Evolutionary conservation across 2,888 invertebrate genomes (phyloP).

Genomic region (Eutolmus rufibarbis): DNA sequence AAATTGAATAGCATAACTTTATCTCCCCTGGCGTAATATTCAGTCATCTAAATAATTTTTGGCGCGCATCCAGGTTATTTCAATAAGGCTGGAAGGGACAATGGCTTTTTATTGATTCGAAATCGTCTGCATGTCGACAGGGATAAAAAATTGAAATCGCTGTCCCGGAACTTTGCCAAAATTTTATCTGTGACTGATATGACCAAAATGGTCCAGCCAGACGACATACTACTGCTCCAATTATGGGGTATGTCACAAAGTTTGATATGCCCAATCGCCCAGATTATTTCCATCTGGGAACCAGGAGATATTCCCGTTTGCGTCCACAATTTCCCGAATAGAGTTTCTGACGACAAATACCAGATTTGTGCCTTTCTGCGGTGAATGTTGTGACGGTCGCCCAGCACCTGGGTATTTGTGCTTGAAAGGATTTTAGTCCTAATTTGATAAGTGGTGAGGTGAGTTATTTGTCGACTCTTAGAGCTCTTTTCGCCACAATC

Average conservation of each 20-base stretch:
- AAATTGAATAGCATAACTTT: not conserved
- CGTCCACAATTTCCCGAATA: not conserved
- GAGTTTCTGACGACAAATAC: not conserved
- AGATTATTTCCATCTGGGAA: not conserved
- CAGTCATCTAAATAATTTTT: not conserved
- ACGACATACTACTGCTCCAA: not conserved
- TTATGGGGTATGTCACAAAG: not conserved
- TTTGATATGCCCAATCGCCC: not conserved
- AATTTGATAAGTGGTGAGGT: not conserved
- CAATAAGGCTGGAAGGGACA: constrained; percentile 14
- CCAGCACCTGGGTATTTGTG: not conserved
- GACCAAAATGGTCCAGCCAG: not conserved
- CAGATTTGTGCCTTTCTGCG: not conserved
- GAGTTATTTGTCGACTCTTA: not conserved
- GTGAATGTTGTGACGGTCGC: not conserved
- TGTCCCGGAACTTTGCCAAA: not conserved
- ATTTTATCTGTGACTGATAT: constrained; percentile 13
- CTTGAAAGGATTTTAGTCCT: not conserved
- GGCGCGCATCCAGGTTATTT: constrained; percentile 5
- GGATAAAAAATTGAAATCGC: constrained; percentile 3
- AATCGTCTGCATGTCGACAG: constrained; percentile 5
- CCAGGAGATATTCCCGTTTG: not conserved
- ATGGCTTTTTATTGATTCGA: constrained; percentile 31
- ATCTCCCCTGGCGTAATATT: not conserved
- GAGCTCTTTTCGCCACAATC: not conserved